A percentile compares a stretch with the other conserved stretches of the same genome.
phyloP scores from a whole-genome alignment of 1,140 invertebrate genomes.

The Ceratosolen fusciceps region DNA sequence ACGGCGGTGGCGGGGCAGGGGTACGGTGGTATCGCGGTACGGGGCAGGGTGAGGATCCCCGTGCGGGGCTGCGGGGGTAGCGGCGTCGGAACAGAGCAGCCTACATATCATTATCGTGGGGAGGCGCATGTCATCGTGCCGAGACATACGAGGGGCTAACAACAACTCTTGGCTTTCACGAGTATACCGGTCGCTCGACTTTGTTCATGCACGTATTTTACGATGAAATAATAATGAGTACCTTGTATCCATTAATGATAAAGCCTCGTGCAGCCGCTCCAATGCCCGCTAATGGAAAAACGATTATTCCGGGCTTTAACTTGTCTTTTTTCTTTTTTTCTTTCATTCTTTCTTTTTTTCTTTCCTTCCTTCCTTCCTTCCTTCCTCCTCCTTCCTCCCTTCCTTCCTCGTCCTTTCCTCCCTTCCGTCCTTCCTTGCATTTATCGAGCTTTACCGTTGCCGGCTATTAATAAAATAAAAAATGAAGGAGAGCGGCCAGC shows the following conservation, averaged over 20 bases:
- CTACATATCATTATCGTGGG: no score
- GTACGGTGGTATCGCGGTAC: no score
- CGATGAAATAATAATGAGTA: conserved; percentile 24
- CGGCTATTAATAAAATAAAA: neutral
- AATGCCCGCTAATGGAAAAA: conserved; percentile 6
- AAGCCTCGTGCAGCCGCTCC: neutral
- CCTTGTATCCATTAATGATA: conserved; percentile 15
- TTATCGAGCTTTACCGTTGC: no score
- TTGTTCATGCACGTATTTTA: neutral
- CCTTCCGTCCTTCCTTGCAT: no score
- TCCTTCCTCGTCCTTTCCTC: no score
- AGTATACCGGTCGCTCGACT: neutral
- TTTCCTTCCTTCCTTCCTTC: no score
- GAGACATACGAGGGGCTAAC: neutral
- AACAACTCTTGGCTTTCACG: neutral
- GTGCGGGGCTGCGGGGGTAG: no score
- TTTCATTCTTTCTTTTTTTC: no score
- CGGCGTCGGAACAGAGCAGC: no score
- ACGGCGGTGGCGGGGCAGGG: no score
- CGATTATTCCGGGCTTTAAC: conserved; percentile 8
- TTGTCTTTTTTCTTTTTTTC: neutral
- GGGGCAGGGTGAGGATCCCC: no score
- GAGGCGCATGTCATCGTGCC: conserved; percentile 1
- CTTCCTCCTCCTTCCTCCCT: no score
- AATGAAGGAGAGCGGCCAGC: neutral